Base-by-base conservation (phyloP, 92 coral and sea anemone species). In the Anthopleura xanthogrammica region DNA sequence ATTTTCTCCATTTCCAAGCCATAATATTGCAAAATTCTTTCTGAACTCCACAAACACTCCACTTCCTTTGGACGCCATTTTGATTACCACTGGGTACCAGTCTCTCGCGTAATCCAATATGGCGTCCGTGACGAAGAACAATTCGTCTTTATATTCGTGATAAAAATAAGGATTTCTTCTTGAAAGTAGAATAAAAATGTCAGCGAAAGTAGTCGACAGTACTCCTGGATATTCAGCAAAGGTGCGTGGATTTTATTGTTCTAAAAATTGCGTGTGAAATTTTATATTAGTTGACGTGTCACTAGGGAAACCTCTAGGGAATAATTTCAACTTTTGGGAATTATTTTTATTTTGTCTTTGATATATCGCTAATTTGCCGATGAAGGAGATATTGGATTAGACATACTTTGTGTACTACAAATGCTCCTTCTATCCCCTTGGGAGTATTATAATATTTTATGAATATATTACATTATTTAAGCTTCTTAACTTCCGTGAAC, bases 1-100 rank as follows among this genome's bases (percentile, higher is more conserved):
- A 88, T 93, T 93, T 85, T 87, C 91, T n/a, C 94, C 92, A 79
- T 80, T 86, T 79, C 83, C 89, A 91, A 93, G 85, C 86, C 86
- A 75, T 46, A 93, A 77, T 52, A 93, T 46, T 40, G 97, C 94
- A 73, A 86, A 91, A 64, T 82, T 81, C 41, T 87, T 90, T 64
- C 46, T 78, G 76, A 91, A 93, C 41, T 83, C 77, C 54, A 89
- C 94, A 46, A 41, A n/a, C n/a, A 58, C 65, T 23, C 11, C 17
- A 3, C 41, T 13, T 6, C 52, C 65, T 20, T 42, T 5, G 48
- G 75, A 75, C 6, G 84, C 84, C 84, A 81, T 81, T 29, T 70
- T 81, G 68, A 8, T 23, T 20, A 0, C 5, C 8, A 36, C 41
- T 68, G 5, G 74, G 23, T 23, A 10, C 74, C 41, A 23, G 42